phyloP scores from a whole-genome alignment of 2,797 vertebrate genomes.

The Mycteria americana region DNA sequence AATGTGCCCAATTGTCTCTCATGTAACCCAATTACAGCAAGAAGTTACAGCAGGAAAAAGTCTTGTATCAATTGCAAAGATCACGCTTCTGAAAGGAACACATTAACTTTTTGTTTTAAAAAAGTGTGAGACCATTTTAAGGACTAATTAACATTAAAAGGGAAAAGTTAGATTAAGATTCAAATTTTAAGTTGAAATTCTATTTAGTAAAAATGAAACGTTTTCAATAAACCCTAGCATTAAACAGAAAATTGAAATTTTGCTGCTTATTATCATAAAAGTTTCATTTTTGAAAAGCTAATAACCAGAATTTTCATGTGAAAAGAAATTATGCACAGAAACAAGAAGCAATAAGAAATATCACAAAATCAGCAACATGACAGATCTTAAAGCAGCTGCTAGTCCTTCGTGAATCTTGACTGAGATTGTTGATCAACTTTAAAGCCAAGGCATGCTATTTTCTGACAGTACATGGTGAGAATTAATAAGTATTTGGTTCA shows the following conservation, averaged over 20 bases:
- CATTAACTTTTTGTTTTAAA: background rate
- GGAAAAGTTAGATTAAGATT: background rate
- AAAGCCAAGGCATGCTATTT: constrained; percentile 35
- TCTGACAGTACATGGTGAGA: background rate
- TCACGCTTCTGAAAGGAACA: background rate
- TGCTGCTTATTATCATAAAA: background rate
- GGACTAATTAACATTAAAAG: background rate
- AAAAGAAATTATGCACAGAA: constrained; percentile 7
- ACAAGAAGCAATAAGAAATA: constrained; percentile 1
- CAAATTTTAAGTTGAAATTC: background rate
- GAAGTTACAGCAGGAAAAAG: background rate
- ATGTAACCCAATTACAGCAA: background rate
- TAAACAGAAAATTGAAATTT: background rate
- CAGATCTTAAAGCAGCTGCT: constrained; percentile 20
- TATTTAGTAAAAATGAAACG: background rate
- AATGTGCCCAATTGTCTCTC: background rate
- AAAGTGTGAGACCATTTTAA: background rate
- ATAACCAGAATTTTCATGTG: constrained; percentile 29
- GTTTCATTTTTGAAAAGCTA: constrained; percentile 19
- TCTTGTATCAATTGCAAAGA: background rate
- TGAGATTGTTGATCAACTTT: constrained; percentile 44
- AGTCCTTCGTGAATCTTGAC: constrained; percentile 27
- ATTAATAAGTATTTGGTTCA: background rate
- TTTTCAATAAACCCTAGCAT: constrained; percentile 19
- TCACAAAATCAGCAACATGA: background rate